Conservation (phyloP, 2,797 vertebrate genomes). For the Bovichtus diacanthus region DNA sequence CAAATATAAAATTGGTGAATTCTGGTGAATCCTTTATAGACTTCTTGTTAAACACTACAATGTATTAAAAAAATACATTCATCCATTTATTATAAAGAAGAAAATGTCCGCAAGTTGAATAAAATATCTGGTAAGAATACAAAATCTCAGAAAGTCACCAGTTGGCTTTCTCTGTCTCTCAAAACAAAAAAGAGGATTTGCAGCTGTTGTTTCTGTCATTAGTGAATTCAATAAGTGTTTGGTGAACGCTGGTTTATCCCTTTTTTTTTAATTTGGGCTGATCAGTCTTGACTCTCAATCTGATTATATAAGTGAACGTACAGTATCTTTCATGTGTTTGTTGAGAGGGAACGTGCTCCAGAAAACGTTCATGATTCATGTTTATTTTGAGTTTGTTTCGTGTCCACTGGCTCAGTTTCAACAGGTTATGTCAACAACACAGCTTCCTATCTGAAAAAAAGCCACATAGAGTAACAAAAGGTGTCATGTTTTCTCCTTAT, state of each 20-base stretch:
- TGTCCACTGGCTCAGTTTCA: neutral
- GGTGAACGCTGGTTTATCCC: conserved; percentile 13
- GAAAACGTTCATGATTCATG: neutral
- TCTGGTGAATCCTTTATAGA: no score
- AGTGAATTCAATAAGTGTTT: conserved; percentile 17
- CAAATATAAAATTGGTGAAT: neutral
- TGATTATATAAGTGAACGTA: conserved; percentile 29
- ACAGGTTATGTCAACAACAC: neutral
- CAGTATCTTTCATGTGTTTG: neutral
- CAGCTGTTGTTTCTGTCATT: conserved; percentile 39
- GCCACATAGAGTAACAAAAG: neutral
- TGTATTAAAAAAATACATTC: neutral
- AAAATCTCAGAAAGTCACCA: neutral
- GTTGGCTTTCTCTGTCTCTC: no score
- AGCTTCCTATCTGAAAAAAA: neutral
- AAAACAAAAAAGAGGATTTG: conserved; percentile 25
- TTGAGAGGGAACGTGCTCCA: neutral
- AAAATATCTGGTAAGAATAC: neutral
- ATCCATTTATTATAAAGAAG: neutral
- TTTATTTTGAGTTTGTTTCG: neutral
- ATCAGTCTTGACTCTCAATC: conserved; percentile 21
- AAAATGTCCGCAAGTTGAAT: neutral
- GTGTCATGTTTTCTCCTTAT: neutral
- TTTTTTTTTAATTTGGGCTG: neutral
- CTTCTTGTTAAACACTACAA: no score